These are phyloP conservation scores for Selenia dentaria DNA, from an alignment of 2,888 invertebrate species.

Conservation along the genomic window DNA sequence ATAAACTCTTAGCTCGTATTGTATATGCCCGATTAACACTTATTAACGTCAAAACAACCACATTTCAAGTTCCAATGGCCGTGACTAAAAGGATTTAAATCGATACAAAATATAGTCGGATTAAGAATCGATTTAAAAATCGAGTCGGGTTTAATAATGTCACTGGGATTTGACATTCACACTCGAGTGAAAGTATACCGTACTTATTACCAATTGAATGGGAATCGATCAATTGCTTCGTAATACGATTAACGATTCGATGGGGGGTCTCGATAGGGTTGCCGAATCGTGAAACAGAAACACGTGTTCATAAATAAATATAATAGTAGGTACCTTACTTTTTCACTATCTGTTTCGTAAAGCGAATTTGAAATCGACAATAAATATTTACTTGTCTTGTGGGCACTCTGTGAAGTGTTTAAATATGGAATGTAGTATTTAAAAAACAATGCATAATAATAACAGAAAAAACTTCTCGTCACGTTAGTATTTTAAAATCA, in stretches of 20 bases:
- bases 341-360: too few species aligned
- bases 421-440: too few species aligned
- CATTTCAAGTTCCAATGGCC: conserved; percentile 51
- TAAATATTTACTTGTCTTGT: too few species aligned
- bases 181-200: conserved; percentile 73
- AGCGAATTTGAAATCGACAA: too few species aligned
- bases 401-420: too few species aligned
- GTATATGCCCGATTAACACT: too few species aligned
- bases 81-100: conserved; percentile 63
- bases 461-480: too few species aligned
- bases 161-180: conserved; percentile 71
- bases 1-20: too few species aligned
- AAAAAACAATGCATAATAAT: too few species aligned
- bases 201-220: conserved; percentile 51
- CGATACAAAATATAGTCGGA: conserved; percentile 55
- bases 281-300: conserved; percentile 16
- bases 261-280: conserved; percentile 30
- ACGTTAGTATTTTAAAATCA: too few species aligned
- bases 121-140: conserved; percentile 45
- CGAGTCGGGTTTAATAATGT: conserved; percentile 64
- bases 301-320: too few species aligned
- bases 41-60: conserved; percentile 30
- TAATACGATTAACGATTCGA: conserved; percentile 38
- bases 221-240: conserved; percentile 35
- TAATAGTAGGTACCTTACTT: too few species aligned